Evolutionary conservation across 2,888 invertebrate genomes (phyloP).

Genomic region (Eurytoma californica): DNA sequence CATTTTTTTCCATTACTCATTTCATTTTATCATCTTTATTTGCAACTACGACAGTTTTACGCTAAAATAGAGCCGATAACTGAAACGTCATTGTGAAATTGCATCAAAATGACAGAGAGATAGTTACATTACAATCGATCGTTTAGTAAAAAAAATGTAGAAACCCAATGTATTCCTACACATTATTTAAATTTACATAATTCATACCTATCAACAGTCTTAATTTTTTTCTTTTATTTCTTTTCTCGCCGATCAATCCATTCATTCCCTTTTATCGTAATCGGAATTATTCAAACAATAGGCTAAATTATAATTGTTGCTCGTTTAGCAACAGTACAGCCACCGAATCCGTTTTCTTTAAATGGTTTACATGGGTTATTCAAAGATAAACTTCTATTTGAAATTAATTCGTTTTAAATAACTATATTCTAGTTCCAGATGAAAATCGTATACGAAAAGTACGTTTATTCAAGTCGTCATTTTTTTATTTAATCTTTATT

Average conservation of each 20-base stretch:
- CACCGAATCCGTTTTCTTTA: no score
- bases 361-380: neutral
- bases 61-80: constrained; percentile 57
- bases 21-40: constrained; percentile 45
- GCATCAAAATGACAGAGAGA: constrained; percentile 40
- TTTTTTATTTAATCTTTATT: constrained; percentile 19
- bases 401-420: constrained; percentile 15
- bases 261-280: constrained; percentile 3
- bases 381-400: neutral
- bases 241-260: constrained; percentile 19
- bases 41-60: constrained; percentile 55
- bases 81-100: constrained; percentile 51
- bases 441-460: constrained; percentile 31
- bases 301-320: no score
- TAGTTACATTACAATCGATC: constrained; percentile 43
- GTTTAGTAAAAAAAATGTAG: constrained; percentile 43
- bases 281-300: no score
- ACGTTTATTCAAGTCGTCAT: neutral
- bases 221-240: constrained; percentile 25
- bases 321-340: no score
- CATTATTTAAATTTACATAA: constrained; percentile 43
- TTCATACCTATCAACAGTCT: constrained; percentile 53
- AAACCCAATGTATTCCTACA: constrained; percentile 47
- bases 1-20: constrained; percentile 35
- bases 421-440: constrained; percentile 12